phyloP scores from a whole-genome alignment of 2,113 vertebrate species.

The Patagioenas fasciata region DNA sequence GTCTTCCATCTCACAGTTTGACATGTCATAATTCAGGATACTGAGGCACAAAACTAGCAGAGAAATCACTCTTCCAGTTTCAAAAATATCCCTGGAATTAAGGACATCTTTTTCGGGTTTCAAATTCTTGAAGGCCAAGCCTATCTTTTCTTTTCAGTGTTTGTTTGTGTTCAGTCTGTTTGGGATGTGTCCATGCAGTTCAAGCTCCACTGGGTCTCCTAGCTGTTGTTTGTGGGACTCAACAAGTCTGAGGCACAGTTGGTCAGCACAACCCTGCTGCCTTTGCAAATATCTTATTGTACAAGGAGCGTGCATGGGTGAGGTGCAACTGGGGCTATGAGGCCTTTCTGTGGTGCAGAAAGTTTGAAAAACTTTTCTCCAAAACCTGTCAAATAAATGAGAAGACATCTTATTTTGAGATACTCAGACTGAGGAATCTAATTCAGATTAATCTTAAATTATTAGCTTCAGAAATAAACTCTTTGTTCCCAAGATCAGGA shows the following conservation, averaged over 20 bases:
- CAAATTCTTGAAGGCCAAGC: background rate
- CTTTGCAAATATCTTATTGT: background rate
- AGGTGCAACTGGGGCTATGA: background rate
- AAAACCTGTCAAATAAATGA: background rate
- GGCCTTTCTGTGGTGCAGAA: background rate
- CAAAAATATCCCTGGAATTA: background rate
- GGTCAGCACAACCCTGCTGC: background rate
- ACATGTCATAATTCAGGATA: background rate
- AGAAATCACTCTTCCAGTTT: background rate
- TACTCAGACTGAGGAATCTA: background rate
- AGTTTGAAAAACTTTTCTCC: background rate
- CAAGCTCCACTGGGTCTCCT: background rate
- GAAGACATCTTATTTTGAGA: background rate
- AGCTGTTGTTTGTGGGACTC: background rate
- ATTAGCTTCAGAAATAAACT: background rate
- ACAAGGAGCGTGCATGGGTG: rapidly evolving
- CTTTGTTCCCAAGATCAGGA: background rate
- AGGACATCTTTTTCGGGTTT: background rate
- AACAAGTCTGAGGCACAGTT: background rate
- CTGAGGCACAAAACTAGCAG: background rate
- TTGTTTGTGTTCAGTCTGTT: background rate
- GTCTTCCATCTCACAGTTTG: background rate
- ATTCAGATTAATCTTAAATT: background rate
- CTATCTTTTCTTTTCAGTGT: background rate
- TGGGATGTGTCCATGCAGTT: background rate